phyloP scores from a whole-genome alignment of 2,888 invertebrate species.

The Cephus nigrinus region DNA sequence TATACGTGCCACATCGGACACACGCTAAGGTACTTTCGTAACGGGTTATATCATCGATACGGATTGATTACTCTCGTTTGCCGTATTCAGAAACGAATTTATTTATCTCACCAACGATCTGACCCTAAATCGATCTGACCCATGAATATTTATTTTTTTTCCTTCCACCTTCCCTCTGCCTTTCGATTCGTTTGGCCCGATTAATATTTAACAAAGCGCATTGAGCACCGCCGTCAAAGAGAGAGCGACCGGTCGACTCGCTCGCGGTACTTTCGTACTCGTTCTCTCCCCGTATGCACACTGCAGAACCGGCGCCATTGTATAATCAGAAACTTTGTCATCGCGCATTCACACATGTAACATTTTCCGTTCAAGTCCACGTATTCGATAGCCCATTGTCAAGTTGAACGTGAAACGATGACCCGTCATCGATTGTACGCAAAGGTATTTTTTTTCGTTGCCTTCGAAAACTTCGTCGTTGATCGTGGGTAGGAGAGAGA shows the following conservation, averaged over 20 bases:
- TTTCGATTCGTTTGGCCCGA: not conserved
- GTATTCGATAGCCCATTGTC: constrained; percentile 53
- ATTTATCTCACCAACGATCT: not conserved
- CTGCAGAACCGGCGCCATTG: not conserved
- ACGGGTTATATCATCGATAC: not conserved
- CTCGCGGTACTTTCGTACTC: constrained; percentile 19
- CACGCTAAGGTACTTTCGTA: not conserved
- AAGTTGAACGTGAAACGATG: constrained; percentile 45
- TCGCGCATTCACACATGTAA: constrained; percentile 29
- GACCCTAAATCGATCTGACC: not conserved
- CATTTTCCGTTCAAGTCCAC: constrained; percentile 45
- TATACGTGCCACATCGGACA: not conserved
- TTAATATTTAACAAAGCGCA: not conserved
- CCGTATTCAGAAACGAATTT: not conserved
- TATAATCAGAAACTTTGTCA: not conserved
- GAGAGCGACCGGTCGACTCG: constrained; percentile 36
- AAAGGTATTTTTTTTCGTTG: not conserved
- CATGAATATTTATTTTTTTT: not conserved
- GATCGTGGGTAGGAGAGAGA: not conserved
- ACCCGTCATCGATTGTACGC: not conserved
- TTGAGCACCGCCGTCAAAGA: constrained; percentile 49
- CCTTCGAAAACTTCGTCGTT: not conserved
- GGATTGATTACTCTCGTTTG: not conserved
- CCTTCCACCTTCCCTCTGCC: not conserved
- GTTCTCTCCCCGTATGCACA: not conserved